Percentiles rank a stretch among this genome's conserved stretches.
phyloP scores from a whole-genome alignment of 2,797 vertebrate species.

The Avahi laniger region DNA sequence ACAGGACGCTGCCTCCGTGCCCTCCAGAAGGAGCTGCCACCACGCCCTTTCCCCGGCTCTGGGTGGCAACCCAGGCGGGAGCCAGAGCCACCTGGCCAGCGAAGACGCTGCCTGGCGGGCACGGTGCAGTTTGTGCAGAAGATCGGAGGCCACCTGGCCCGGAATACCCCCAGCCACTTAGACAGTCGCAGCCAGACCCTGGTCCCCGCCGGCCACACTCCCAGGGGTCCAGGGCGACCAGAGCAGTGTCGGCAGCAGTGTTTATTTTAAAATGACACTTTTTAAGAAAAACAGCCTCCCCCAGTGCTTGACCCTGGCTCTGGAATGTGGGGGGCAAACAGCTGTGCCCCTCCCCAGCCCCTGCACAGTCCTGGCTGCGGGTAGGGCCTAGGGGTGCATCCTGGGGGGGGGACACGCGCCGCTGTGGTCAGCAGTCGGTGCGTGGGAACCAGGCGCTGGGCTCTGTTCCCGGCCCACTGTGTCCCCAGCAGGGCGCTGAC shows the following conservation, averaged over 20 bases:
- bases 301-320: slow-evolving; percentile 51
- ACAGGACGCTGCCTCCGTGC: too few relatives aligned
- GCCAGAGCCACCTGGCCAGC: background rate
- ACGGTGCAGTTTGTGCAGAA: background rate
- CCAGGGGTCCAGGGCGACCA: background rate
- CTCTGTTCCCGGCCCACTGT: background rate
- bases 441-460: background rate
- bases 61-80: background rate
- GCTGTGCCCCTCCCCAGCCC: slow-evolving; percentile 22
- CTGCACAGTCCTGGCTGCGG: background rate
- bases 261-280: slow-evolving; percentile 79
- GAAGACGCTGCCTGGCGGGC: background rate
- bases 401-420: background rate
- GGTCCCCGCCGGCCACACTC: background rate
- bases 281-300: slow-evolving; percentile 67
- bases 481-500: slow-evolving; percentile 1
- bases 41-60: fast-evolving
- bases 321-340: slow-evolving; percentile 61
- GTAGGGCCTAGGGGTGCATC: background rate
- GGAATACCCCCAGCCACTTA: slow-evolving; percentile 22
- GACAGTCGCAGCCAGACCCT: background rate
- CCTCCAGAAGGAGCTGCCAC: background rate
- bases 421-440: background rate
- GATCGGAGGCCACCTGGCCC: background rate
- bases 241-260: slow-evolving; percentile 19